Conservation (phyloP, 2,888 invertebrate genomes). For the Incurvaria masculella region DNA sequence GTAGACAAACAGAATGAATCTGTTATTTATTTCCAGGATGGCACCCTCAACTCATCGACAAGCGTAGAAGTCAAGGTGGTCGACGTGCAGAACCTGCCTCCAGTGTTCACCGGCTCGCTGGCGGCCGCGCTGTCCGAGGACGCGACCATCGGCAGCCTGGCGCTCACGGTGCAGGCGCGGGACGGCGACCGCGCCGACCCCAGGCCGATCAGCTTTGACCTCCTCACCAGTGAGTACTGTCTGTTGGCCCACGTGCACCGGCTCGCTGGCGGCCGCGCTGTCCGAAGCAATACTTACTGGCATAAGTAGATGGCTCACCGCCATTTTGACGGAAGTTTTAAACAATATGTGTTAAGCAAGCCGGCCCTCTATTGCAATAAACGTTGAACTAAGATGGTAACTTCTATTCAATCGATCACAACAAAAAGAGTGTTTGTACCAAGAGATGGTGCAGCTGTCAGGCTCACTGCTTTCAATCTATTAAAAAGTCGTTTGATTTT, state of each 20-base stretch:
- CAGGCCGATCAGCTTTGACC: slow-evolving; percentile 71
- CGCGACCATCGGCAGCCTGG: slow-evolving; percentile 77
- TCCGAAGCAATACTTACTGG: no score
- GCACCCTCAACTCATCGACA: slow-evolving; percentile 67
- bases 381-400: no score
- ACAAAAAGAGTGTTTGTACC: no score
- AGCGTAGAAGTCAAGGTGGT: slow-evolving; percentile 75
- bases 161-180: slow-evolving; percentile 74
- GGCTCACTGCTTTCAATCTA: no score
- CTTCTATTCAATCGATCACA: no score
- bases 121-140: slow-evolving; percentile 79
- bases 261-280: slow-evolving; percentile 74
- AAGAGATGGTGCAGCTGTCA: no score
- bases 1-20: no score
- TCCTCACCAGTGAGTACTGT: slow-evolving; percentile 69
- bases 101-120: slow-evolving; percentile 76
- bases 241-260: slow-evolving; percentile 69
- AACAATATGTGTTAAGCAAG: no score
- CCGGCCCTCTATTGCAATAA: no score
- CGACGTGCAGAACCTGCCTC: slow-evolving; percentile 86
- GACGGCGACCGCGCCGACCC: slow-evolving; percentile 86
- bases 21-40: slow-evolving; percentile 72
- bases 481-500: no score
- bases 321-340: not conserved
- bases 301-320: no score